phyloP scores from a whole-genome alignment of 2,113 vertebrate genomes.

The Stegostoma tigrinum region DNA sequence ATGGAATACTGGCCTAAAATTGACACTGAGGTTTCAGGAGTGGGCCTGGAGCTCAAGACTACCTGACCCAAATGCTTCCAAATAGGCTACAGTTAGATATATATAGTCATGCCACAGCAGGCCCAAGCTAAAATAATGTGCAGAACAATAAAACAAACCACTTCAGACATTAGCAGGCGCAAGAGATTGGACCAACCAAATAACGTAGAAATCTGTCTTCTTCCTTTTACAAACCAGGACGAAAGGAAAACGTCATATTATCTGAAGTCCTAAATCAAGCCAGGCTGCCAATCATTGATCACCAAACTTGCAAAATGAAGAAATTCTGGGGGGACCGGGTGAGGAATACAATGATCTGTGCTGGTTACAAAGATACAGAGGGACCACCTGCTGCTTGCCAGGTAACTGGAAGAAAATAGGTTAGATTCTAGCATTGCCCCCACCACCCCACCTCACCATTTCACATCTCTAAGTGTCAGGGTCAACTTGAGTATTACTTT shows the following conservation, averaged over 20 bases:
- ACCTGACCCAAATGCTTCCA: neutral
- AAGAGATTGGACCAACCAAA: neutral
- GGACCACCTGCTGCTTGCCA: slow-evolving; percentile 63
- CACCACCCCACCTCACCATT: no score
- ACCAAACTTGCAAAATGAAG: slow-evolving; percentile 59
- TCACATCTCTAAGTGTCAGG: neutral
- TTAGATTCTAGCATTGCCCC: neutral
- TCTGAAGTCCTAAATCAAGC: slow-evolving; percentile 61
- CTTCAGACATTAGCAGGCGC: neutral
- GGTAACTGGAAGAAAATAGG: slow-evolving; percentile 44
- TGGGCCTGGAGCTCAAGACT: neutral
- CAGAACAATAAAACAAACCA: neutral
- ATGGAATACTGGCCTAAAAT: neutral
- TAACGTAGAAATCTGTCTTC: neutral
- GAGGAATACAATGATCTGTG: slow-evolving; percentile 63
- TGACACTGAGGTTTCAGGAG: neutral
- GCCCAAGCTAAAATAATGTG: neutral
- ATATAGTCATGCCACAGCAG: neutral
- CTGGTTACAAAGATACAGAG: slow-evolving; percentile 59
- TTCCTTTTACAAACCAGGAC: slow-evolving; percentile 44
- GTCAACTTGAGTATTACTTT: neutral
- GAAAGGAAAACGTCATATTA: slow-evolving; percentile 56
- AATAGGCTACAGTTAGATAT: neutral
- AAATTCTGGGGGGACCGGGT: slow-evolving; percentile 68
- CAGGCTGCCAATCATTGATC: slow-evolving; percentile 59